These are phyloP conservation scores for Rhadinocentrus ornatus DNA, from an alignment of 2,797 vertebrate genomes.

Conservation along the genomic window DNA sequence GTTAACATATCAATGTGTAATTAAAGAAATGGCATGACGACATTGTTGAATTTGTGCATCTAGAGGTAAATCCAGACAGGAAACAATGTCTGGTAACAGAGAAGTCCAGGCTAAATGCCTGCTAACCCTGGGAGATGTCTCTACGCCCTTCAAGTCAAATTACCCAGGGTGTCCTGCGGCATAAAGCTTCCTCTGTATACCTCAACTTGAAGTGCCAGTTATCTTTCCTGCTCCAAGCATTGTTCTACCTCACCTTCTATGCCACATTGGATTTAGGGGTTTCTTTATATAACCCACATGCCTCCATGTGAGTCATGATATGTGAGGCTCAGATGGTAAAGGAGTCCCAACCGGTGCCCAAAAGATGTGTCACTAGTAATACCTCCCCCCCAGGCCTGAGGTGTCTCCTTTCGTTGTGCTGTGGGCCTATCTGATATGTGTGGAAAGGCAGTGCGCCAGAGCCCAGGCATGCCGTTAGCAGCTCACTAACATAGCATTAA, in stretches of 20 bases:
- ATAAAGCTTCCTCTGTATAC: slow-evolving; percentile 45
- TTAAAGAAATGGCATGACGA: background rate
- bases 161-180: slow-evolving; percentile 64
- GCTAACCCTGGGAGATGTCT: slow-evolving; percentile 55
- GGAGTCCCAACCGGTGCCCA: slow-evolving; percentile 78
- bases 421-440: slow-evolving; percentile 72
- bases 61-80: slow-evolving; percentile 6
- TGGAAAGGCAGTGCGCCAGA: slow-evolving; percentile 69
- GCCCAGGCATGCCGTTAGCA: slow-evolving; percentile 80
- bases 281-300: slow-evolving; percentile 58
- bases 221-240: slow-evolving; percentile 65
- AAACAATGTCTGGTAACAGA: slow-evolving; percentile 4
- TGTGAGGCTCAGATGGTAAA: slow-evolving; percentile 75
- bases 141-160: slow-evolving; percentile 65
- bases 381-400: slow-evolving; percentile 72
- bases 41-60: background rate
- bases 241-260: slow-evolving; percentile 77
- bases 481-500: slow-evolving; percentile 80
- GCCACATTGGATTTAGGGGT: slow-evolving; percentile 71
- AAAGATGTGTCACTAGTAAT: slow-evolving; percentile 81
- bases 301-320: slow-evolving; percentile 69
- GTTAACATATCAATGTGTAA: background rate
- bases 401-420: slow-evolving; percentile 77
- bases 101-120: slow-evolving; percentile 41
- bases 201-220: slow-evolving; percentile 60